Base-by-base conservation (phyloP, 2,113 vertebrate species). In the Phyllostomus hastatus region DNA sequence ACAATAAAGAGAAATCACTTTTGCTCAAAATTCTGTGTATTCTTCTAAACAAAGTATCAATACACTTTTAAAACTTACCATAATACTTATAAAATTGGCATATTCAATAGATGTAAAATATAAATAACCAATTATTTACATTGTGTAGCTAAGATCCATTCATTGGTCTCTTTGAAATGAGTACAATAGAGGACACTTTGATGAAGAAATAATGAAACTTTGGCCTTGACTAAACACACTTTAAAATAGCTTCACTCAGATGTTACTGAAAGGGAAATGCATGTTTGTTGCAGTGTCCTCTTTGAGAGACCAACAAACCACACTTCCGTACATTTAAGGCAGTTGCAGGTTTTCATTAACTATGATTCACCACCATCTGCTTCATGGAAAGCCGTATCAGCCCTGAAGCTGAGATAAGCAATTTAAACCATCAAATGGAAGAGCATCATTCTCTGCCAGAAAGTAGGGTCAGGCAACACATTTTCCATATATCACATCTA, bases 401-500 rank as follows among this genome's bases (percentile, higher is more conserved):
- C 69, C 78, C 54, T 83, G 85, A 26, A 94, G 82, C 78, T 75
- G 82, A 97, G 78, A 91, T 82, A 87, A 89, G 50, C 89, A 91
- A 78, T 96, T 94, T 92, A 89, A 76, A 81, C 91, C 91, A 95
- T 79, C 88, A 72, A 88, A 88, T 24, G 11, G 33, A 92, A 28
- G 46, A 24, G 48, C 67, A 94, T 97, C 50, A 50, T 26, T 90
- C 95, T 95, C 43, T 95, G 54, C 96, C 97, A 96, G 59, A 76
- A 94, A 73, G 73, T 64, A 57, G 64, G 57, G 38, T 69, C 79
- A 88, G 19, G 64, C 86, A 95, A 94, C 83, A 61, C 73, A 91
- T 89, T 97, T 96, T 97, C 48, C 91, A 94, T 92, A 92, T 48
- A 78, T 95, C 92, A 93, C 16, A 43, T 94, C 90, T 57, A 61